Conservation (phyloP, 2,113 vertebrate genomes). For the Ascaphus truei region DNA sequence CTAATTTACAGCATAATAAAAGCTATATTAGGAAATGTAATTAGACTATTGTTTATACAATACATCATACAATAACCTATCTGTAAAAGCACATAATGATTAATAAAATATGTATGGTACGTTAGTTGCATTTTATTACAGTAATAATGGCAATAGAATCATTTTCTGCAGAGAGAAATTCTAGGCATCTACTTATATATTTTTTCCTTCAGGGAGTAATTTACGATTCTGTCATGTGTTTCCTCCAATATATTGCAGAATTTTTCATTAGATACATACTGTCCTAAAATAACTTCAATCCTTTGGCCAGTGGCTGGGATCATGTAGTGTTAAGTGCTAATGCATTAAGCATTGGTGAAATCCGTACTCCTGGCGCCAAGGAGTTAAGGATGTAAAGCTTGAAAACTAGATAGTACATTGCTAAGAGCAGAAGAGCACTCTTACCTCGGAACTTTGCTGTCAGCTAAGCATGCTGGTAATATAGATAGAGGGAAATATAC, state of each 20-base stretch:
- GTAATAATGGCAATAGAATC: neutral
- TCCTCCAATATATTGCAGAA: conserved; percentile 32
- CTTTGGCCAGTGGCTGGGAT: conserved; percentile 33
- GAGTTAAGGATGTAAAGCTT: conserved; percentile 27
- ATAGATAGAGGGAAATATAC: neutral
- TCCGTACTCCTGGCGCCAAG: conserved; percentile 34
- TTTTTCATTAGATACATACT: conserved; percentile 31
- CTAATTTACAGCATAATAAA: too few species aligned
- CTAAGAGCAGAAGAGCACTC: conserved; percentile 31
- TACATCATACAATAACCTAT: neutral
- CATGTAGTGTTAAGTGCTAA: conserved; percentile 36
- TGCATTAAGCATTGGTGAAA: conserved; percentile 15
- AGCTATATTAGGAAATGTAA: too few species aligned
- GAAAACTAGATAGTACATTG: conserved; percentile 37
- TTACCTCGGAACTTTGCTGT: neutral
- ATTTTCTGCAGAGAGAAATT: neutral
- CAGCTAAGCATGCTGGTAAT: neutral
- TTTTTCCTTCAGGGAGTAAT: conserved; percentile 45
- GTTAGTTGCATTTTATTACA: neutral
- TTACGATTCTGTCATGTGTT: conserved; percentile 39
- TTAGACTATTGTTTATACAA: neutral
- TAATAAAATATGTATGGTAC: too few species aligned
- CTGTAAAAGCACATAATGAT: neutral
- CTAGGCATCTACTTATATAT: neutral
- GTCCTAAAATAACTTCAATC: conserved; percentile 38